A percentile compares a stretch with the other conserved stretches of the same genome.
These are phyloP conservation scores for Papilio polytes DNA, from an alignment of 1,140 invertebrate species.

Conservation along the genomic window DNA sequence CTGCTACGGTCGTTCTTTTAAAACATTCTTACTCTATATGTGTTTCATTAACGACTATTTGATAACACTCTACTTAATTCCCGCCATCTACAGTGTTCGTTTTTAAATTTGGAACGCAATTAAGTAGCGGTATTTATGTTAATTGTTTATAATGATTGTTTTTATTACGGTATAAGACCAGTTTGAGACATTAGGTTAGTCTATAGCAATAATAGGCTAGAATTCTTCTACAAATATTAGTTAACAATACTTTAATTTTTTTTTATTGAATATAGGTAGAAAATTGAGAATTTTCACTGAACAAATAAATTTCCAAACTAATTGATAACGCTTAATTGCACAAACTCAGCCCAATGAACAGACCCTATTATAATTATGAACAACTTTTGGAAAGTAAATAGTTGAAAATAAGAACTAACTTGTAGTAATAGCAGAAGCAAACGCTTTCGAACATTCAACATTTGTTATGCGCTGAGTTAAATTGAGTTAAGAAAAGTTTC, in stretches of 20 bases:
- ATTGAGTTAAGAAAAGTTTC: constrained; percentile 38
- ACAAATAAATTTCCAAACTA: not conserved
- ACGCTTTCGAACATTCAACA: constrained; percentile 33
- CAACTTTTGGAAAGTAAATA: constrained; percentile 37
- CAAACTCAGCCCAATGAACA: not conserved
- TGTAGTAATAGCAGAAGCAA: constrained; percentile 36
- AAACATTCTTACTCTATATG: constrained; percentile 35
- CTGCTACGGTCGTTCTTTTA: constrained; percentile 39
- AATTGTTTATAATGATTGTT: not conserved
- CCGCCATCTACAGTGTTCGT: not conserved
- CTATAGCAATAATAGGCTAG: not conserved
- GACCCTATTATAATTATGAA: constrained; percentile 25
- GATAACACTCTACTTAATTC: constrained; percentile 31
- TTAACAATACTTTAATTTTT: no score
- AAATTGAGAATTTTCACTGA: not conserved
- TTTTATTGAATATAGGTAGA: no score
- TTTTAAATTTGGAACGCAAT: not conserved
- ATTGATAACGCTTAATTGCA: not conserved
- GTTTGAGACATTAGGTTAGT: not conserved
- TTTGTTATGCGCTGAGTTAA: constrained; percentile 37
- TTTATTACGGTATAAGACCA: not conserved
- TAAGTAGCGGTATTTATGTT: not conserved
- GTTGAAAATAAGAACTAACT: constrained; percentile 38
- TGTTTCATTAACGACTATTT: constrained; percentile 39
- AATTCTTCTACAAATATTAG: not conserved